Conservation (phyloP, 2,113 vertebrate genomes). For the Mesocricetus auratus region DNA sequence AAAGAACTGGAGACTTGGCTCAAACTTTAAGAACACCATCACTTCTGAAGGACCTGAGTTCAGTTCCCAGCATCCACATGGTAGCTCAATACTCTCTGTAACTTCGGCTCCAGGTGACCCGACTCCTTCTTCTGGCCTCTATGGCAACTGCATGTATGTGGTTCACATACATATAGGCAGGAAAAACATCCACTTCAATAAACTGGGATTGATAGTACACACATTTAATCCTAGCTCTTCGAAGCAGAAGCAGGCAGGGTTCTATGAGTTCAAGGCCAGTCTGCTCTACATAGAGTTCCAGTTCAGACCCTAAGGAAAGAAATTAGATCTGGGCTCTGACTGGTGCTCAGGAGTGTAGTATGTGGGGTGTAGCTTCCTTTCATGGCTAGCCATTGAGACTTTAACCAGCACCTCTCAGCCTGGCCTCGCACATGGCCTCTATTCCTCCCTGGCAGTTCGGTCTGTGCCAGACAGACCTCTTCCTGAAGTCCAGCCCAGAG, state of each 20-base stretch:
- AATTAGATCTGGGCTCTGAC: neutral
- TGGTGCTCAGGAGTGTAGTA: neutral
- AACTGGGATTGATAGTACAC: neutral
- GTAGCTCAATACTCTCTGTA: neutral
- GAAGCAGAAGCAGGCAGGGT: neutral
- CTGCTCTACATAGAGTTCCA: neutral
- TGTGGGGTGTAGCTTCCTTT: too few relatives aligned
- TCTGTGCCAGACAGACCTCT: neutral
- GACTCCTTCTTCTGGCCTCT: neutral
- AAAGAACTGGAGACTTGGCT: neutral
- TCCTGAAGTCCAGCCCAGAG: neutral
- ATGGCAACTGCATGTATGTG: neutral
- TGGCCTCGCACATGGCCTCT: neutral
- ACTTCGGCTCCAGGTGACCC: neutral
- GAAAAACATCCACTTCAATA: neutral
- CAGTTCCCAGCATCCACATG: neutral
- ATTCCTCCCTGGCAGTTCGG: neutral
- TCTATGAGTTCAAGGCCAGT: neutral
- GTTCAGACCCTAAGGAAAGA: neutral
- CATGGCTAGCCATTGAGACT: neutral
- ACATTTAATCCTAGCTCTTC: neutral
- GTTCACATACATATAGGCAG: neutral
- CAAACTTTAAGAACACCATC: neutral
- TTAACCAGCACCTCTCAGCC: neutral
- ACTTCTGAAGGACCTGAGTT: neutral